These are phyloP conservation scores for Drosophila melanosoma DNA, from an alignment of 2,888 invertebrate species.

Conservation along the genomic window DNA sequence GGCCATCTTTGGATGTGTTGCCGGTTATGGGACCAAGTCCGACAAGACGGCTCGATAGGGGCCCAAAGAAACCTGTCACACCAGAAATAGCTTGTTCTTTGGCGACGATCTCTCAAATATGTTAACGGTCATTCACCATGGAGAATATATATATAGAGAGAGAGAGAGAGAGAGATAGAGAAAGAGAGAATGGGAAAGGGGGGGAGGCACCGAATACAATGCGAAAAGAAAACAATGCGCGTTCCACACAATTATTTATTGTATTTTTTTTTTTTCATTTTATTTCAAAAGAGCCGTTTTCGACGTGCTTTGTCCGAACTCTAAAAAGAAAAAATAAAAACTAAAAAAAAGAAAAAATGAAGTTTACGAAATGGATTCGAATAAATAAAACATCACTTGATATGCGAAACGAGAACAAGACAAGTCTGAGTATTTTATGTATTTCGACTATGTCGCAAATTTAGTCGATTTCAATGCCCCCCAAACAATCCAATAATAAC, in stretches of 20 bases:
- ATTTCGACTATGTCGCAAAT: conserved; percentile 41
- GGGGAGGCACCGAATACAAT: conserved; percentile 15
- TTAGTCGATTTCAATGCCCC: conserved; percentile 28
- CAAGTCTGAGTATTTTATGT: not conserved
- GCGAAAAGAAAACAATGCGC: conserved; percentile 51
- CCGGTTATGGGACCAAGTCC: conserved; percentile 6
- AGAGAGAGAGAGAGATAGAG: not conserved
- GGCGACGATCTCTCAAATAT: conserved; percentile 55
- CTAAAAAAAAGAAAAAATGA: not conserved
- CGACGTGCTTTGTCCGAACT: conserved; percentile 39
- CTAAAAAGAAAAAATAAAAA: not conserved
- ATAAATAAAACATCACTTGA: conserved; percentile 54
- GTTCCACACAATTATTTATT: conserved; percentile 55
- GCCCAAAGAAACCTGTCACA: conserved; percentile 53
- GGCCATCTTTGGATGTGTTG: conserved; percentile 23
- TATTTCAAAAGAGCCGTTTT: conserved; percentile 42
- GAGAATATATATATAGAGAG: not conserved
- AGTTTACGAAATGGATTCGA: conserved; percentile 15
- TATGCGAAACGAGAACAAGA: conserved; percentile 43
- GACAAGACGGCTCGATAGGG: conserved; percentile 28
- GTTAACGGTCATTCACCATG: conserved; percentile 76
- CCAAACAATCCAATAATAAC: conserved; percentile 28
- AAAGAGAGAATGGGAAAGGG: not conserved
- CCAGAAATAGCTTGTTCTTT: conserved; percentile 51
- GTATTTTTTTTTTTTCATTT: conserved; percentile 5